phyloP scores from a whole-genome alignment of 53 echinoderm and acorn worm genomes.

The Crossaster papposus region DNA sequence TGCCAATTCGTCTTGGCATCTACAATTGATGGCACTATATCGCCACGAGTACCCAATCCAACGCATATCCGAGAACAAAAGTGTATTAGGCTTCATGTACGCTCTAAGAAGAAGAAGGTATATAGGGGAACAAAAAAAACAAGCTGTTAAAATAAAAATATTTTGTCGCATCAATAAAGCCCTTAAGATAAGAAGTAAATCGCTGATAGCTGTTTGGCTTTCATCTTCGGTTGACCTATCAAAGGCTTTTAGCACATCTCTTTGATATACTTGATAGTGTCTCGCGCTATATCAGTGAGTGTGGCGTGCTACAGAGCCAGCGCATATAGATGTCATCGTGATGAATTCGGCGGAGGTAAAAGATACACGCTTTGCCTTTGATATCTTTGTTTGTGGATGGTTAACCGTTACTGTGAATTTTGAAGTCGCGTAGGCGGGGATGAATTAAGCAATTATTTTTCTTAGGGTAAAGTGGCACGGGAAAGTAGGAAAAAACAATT shows the following conservation, averaged over 20 bases:
- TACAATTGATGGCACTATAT: neutral
- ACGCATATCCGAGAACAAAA: neutral
- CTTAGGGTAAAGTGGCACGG: neutral
- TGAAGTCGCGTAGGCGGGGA: neutral
- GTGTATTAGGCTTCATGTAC: neutral
- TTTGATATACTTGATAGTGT: neutral
- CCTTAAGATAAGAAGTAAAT: conserved; percentile 2
- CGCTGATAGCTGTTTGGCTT: neutral
- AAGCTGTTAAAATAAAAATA: neutral
- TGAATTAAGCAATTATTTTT: neutral
- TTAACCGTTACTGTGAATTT: neutral
- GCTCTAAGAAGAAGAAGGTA: neutral
- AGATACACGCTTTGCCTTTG: neutral
- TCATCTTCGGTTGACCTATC: neutral
- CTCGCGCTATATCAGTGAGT: neutral
- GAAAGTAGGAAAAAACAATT: neutral
- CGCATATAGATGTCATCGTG: neutral
- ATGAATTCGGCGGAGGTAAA: neutral
- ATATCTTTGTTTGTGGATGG: neutral
- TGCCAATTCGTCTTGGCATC: neutral
- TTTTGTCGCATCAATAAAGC: conserved; percentile 12
- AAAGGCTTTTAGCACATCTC: neutral
- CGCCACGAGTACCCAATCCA: neutral
- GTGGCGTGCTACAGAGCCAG: neutral
- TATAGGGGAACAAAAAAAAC: neutral